Evolutionary conservation across 2,888 invertebrate genomes (phyloP), one percentile per base, ranked within the genome.

Genomic region (Idaea straminata): DNA sequence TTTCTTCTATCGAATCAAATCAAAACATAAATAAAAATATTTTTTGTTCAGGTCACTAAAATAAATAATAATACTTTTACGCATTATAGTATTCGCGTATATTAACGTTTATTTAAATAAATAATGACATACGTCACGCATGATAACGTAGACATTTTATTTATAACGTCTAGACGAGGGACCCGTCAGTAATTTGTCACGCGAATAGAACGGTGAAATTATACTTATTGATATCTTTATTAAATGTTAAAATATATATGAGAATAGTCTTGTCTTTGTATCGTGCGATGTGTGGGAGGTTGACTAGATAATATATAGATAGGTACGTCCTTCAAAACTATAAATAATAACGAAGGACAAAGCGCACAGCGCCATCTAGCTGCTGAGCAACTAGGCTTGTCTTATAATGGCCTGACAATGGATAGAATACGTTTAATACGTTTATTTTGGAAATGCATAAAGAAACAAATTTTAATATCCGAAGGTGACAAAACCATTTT

Each of bases 151-250:
- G 47, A 72, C 72, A 76, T 77, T 72, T 74, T 75, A 74, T 77
- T 76, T 75, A 78, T 75, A 68, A 65, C 68, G 78, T 78, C 79
- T 78, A 77, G 78, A 78, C 79, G 69, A 67, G 67, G 69, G 68
- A 62, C 65, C 63, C 70, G 75, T 69, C 73, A 67, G 72, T n/a
- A n/a, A n/a, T 76, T 73, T 74, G 70, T 74, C 75, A 74, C 69
- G 65, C 63, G 64, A 64, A 58, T 61, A 67, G 66, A 69, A 70
- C 69, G 57, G 64, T 47, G 0, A 47, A 47, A 47, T 47, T 47
- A 0, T 13, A 2, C 13, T 66, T 61, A 64, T 62, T 62, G 47
- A 63, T 59, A 38, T n/a, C 62, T 34, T 64, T 57, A 61, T 57
- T 63, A 58, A 16, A 34, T 13, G 59, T 16, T 25, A 15, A 59